Base-by-base conservation (phyloP, 2,113 vertebrate species). In the Gnathonemus longibarbis region DNA sequence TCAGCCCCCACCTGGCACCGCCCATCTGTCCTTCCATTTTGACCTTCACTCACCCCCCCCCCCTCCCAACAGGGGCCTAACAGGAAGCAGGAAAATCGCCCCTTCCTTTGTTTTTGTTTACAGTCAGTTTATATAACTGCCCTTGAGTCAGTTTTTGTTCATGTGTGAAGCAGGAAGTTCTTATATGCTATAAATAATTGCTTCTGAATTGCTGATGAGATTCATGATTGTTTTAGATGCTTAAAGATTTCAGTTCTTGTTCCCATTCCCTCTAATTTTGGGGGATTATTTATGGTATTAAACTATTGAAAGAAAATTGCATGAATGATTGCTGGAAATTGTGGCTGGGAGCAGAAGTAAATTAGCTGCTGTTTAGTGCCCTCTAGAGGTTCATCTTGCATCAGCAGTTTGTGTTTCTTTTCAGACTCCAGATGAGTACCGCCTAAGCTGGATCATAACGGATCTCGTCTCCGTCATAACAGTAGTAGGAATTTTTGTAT, bases 401-500 rank as follows among this genome's bases (percentile, higher is more conserved):
- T 52, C 19, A 74, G 15, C 24, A 9, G 27, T 53, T 53, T 48
- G 10, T 53, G 27, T 87, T 88, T 53, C 84, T 5, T 94, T 97
- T 93, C 96, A 99, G 98, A 95, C 95, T 93, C 97, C 97, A 62
- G 94, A 97, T 27, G 97, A 98, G 94, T 99, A 99, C 95, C 94
- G 94, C 91, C 94, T 98, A 88, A 95, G 98, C 93, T 99, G 98
- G 98, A 97, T 99, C 91, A 96, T 96, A 0, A 96, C 97, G 45
- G 98, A 99, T 94, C 93, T 99, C 92, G 88, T 98, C 95, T 99
- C 98, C 91, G 96, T 99, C 93, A 95, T 96, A 91, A 90, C 97
- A 91, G 97, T 99, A 92, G 90, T 97, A 90, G 98, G 97, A 95
- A 97, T 99, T 95, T 99, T 99, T 94, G 93, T 99, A 94, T 96